phyloP scores from a whole-genome alignment of 2,797 vertebrate genomes.

The Philypnodon macrostomus region DNA sequence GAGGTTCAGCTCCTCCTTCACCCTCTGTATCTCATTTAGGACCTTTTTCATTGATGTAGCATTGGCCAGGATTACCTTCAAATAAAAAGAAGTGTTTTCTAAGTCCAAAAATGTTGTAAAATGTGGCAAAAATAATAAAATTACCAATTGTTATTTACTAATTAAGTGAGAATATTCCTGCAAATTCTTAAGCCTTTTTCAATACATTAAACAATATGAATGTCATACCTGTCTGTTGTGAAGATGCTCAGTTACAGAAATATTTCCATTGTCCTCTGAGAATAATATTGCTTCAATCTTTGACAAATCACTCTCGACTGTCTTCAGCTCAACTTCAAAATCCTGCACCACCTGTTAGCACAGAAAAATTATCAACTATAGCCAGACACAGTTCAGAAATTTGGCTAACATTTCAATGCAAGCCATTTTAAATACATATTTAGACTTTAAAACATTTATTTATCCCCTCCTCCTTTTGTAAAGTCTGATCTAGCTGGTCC shows the following conservation, averaged over 20 bases:
- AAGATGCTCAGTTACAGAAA: slow-evolving; percentile 82
- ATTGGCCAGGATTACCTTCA: slow-evolving; percentile 86
- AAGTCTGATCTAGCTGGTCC: too few species aligned
- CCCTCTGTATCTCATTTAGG: slow-evolving; percentile 80
- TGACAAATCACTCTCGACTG: slow-evolving; percentile 81
- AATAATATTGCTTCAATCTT: slow-evolving; percentile 86
- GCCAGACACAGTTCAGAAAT: too few species aligned
- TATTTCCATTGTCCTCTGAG: slow-evolving; percentile 77
- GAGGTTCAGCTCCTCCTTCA: slow-evolving; percentile 72
- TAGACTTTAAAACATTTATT: too few species aligned
- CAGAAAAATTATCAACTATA: slow-evolving; percentile 1
- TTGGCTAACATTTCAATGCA: too few species aligned
- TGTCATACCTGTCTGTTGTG: slow-evolving; percentile 86
- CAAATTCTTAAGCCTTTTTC: too few species aligned
- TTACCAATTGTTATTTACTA: too few species aligned
- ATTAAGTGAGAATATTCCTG: too few species aligned
- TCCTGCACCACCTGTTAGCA: slow-evolving; percentile 79
- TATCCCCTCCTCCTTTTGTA: too few species aligned
- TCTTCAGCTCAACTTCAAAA: slow-evolving; percentile 86
- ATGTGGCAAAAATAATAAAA: too few species aligned
- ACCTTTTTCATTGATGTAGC: slow-evolving; percentile 82
- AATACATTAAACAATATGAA: too few species aligned
- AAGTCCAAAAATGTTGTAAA: too few species aligned
- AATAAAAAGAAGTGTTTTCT: neutral
- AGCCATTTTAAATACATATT: too few species aligned